Conservation (phyloP, 1,140 invertebrate genomes). For the Paraescarpia echinospica region DNA sequence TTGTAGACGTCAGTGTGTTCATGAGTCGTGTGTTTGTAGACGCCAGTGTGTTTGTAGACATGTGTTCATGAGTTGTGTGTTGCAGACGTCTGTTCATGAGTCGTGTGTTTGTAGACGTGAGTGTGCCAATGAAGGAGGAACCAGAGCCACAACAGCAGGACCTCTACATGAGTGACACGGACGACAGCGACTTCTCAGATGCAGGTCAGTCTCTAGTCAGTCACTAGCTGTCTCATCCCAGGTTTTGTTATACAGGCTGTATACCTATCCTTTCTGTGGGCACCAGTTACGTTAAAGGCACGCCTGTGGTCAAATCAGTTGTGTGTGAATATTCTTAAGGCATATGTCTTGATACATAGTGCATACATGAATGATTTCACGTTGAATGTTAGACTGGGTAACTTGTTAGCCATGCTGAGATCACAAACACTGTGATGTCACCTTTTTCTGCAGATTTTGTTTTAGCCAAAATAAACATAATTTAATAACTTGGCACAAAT, state of each 20-base stretch:
- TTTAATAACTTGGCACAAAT: no score
- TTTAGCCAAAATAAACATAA: no score
- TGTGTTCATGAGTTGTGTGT: background rate
- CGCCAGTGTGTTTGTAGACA: background rate
- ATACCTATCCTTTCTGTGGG: background rate
- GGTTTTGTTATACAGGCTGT: background rate
- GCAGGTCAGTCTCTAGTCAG: conserved; percentile 12
- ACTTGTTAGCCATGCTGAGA: no score
- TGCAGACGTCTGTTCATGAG: background rate
- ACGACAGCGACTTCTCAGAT: conserved; percentile 49
- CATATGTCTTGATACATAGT: no score
- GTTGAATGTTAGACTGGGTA: no score
- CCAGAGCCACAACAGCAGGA: background rate
- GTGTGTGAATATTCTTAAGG: no score
- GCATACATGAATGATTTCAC: no score
- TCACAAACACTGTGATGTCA: no score
- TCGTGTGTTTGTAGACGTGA: background rate
- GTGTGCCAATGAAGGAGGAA: background rate
- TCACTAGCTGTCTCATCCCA: background rate
- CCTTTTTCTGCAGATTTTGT: no score
- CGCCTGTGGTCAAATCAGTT: background rate
- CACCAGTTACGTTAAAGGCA: background rate
- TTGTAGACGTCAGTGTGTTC: background rate
- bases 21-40: background rate
- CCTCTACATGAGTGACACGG: conserved; percentile 65